Evolutionary conservation across 92 coral and sea anemone species (phyloP), one percentile per base, ranked within the genome.

Genomic region (Palythoa caribaeorum): DNA sequence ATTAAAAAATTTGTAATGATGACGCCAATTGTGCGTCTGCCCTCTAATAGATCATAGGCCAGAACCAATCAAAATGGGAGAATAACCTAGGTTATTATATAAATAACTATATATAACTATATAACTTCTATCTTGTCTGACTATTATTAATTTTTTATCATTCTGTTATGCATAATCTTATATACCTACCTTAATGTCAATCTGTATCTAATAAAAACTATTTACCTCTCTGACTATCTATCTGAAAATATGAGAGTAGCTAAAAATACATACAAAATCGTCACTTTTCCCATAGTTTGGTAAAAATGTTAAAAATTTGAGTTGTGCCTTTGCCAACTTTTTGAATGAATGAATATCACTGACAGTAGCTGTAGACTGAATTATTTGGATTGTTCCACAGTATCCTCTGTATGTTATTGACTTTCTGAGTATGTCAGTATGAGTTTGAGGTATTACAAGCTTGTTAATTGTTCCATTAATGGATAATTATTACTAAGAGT

Each of bases 401-500:
- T 71, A 44, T 71, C 37, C 75, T 71, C 75, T 71, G 75, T 71
- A 71, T 71, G 75, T 71, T 44, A 71, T 37, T 17, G 75, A 71
- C 37, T 71, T 71, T 71, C 75, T 20, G 40, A 70, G 75, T 70
- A 70, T 70, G 40, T 70, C 75, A 70, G 75, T 70, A 37, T 44
- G 75, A 37, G 75, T 40, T 70, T 44, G 75, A 37, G 75, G 40
- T 70, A 20, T 4, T 70, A 70, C 28, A 17, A 70, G 40, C 75
- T 70, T 70, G 40, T 70, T 70, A 44, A 40, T 70, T n/a, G n/a
- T 70, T 44, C 75, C 75, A 12, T 70, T 70, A 70, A 70, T 70
- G 75, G 28, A 37, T 70, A 70, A 78, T 75, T 17, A 92, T 89
- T n/a, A 89, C 92, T 73, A 84, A 89, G 81, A 84, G 85, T 59